Evolutionary conservation across 2,797 vertebrate species (phyloP).

Genomic region (Catostomus latipinnis): DNA sequence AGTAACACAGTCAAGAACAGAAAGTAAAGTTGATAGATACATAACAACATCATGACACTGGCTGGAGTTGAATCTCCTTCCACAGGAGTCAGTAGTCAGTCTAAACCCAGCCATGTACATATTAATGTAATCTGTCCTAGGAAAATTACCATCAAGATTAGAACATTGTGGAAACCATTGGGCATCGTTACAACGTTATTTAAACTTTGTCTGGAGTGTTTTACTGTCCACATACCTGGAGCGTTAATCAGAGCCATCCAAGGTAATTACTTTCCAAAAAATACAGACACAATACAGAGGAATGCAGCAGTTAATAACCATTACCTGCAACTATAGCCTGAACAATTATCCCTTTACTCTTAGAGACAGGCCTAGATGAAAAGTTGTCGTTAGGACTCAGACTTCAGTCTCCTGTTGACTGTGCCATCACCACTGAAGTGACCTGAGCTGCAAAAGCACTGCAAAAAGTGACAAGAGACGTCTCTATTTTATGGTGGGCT

Average conservation of each 20-base stretch:
- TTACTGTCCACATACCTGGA: constrained; percentile 22
- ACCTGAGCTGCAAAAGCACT: constrained; percentile 25
- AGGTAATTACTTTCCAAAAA: constrained; percentile 33
- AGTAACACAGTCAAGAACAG: not conserved
- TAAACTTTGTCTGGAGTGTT: constrained; percentile 32
- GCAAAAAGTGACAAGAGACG: constrained; percentile 53
- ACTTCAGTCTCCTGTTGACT: constrained; percentile 18
- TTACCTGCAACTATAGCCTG: constrained; percentile 39
- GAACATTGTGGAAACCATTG: constrained; percentile 24
- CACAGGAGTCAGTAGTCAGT: not conserved
- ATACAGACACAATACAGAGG: constrained; percentile 18
- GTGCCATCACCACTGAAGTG: constrained; percentile 34
- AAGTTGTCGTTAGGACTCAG: constrained; percentile 18
- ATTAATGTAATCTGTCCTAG: constrained; percentile 9
- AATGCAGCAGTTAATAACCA: constrained; percentile 45
- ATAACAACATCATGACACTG: not conserved
- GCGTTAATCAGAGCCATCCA: constrained; percentile 45
- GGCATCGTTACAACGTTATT: not conserved
- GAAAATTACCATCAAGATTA: not conserved
- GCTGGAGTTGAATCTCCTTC: not conserved
- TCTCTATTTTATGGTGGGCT: constrained; percentile 52
- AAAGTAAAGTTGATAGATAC: not conserved
- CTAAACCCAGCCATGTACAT: not conserved
- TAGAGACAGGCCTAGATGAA: constrained; percentile 38
- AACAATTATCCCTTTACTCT: constrained; percentile 58